A percentile compares a stretch with the other conserved stretches of the same genome.
These are phyloP conservation scores for Cerceris rybyensis DNA, from an alignment of 2,888 invertebrate genomes.

Conservation along the genomic window DNA sequence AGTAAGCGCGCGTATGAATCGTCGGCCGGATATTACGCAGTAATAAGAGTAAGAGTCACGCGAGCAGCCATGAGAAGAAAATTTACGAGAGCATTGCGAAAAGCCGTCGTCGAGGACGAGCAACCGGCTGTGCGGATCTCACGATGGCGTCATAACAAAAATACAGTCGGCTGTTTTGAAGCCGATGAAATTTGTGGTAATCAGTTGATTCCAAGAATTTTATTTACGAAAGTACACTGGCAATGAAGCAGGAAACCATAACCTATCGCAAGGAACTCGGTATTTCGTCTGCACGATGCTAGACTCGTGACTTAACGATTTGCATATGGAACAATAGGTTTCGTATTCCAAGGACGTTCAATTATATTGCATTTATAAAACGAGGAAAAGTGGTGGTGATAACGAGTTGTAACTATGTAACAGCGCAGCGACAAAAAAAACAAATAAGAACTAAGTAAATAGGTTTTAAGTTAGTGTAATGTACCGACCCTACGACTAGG, in stretches of 20 bases:
- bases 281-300: conserved; percentile 38
- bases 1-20: conserved; percentile 38
- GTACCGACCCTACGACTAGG: too few relatives aligned
- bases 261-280: conserved; percentile 52
- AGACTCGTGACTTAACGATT: conserved; percentile 16
- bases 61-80: conserved; percentile 51
- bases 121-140: conserved; percentile 10
- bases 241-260: conserved; percentile 61
- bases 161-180: conserved; percentile 6
- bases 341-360: conserved; percentile 31
- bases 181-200: conserved; percentile 6
- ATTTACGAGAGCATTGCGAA: conserved; percentile 13
- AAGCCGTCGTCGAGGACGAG: conserved; percentile 2
- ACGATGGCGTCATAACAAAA: conserved; percentile 26
- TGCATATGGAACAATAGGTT: conserved; percentile 29
- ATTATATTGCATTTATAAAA: conserved; percentile 27
- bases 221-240: conserved; percentile 28
- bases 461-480: too few relatives aligned
- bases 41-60: conserved; percentile 58
- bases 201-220: conserved; percentile 32
- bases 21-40: conserved; percentile 59
- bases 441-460: background rate
- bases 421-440: background rate
- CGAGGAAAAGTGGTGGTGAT: conserved; percentile 19
- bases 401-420: conserved; percentile 9